phyloP scores from a whole-genome alignment of 2,888 invertebrate genomes.

The Gandaritis pyraliata region DNA sequence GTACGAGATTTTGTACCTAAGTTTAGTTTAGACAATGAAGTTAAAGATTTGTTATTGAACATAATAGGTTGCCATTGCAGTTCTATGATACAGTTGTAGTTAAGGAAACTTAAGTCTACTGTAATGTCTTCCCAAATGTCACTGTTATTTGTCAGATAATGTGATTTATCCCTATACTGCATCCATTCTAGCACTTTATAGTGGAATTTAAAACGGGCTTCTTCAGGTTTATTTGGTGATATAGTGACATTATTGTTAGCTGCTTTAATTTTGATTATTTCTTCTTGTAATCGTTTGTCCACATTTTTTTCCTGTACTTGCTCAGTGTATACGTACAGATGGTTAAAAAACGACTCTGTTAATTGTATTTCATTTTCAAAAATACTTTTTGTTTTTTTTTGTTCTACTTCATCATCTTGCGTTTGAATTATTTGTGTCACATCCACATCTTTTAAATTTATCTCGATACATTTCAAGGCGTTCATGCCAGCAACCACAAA shows the following conservation, averaged over 20 bases:
- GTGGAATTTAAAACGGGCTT: background rate
- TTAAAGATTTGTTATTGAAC: constrained; percentile 1
- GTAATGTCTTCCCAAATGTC: background rate
- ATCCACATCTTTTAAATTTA: background rate
- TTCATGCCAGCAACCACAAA: background rate
- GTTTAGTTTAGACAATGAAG: background rate
- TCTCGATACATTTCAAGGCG: background rate
- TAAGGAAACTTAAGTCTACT: background rate
- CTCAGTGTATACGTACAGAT: background rate
- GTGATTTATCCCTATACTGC: background rate
- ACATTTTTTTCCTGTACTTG: background rate
- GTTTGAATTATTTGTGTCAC: background rate
- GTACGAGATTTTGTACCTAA: background rate
- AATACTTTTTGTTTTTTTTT: background rate
- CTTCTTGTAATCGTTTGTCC: background rate
- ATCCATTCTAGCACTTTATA: constrained; percentile 1
- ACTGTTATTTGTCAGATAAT: constrained; percentile 1
- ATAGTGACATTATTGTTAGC: too few relatives aligned
- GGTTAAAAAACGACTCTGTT: background rate
- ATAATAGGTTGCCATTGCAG: background rate
- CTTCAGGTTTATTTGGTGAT: background rate
- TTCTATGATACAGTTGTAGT: background rate
- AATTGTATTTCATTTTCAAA: background rate
- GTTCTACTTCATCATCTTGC: background rate
- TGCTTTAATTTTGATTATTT: background rate